Percentiles rank a stretch among this genome's conserved stretches.
These are phyloP conservation scores for Anguilla megastoma DNA, from an alignment of 2,797 vertebrate genomes.

Conservation along the genomic window DNA sequence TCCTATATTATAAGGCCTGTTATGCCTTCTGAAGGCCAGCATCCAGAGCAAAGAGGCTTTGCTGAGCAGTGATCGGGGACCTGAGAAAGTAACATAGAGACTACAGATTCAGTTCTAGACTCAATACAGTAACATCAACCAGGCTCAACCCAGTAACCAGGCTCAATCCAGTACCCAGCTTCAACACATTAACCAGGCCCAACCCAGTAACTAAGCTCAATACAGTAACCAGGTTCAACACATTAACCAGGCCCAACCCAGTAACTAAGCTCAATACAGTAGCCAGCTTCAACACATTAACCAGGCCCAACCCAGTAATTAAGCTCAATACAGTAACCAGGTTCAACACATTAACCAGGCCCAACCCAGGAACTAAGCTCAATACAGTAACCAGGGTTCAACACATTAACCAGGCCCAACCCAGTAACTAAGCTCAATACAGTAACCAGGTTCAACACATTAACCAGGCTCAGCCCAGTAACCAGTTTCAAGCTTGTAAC, in stretches of 20 bases:
- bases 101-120: too few species aligned
- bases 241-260: background rate
- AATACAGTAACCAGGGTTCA: background rate
- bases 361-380: too few species aligned
- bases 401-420: too few species aligned
- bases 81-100: too few species aligned
- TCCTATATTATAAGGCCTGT: background rate
- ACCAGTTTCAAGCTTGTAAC: background rate
- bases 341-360: background rate
- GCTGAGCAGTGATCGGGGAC: background rate
- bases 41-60: background rate
- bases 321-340: background rate
- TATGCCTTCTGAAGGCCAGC: background rate
- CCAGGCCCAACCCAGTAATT: background rate
- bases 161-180: background rate
- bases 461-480: too few species aligned
- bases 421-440: too few species aligned
- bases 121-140: background rate
- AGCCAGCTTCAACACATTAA: too few species aligned
- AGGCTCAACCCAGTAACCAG: background rate
- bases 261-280: background rate
- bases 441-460: too few species aligned
- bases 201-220: background rate
- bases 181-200: background rate
- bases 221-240: background rate